phyloP scores from a whole-genome alignment of 2,888 invertebrate genomes.

The Catonia carolina region DNA sequence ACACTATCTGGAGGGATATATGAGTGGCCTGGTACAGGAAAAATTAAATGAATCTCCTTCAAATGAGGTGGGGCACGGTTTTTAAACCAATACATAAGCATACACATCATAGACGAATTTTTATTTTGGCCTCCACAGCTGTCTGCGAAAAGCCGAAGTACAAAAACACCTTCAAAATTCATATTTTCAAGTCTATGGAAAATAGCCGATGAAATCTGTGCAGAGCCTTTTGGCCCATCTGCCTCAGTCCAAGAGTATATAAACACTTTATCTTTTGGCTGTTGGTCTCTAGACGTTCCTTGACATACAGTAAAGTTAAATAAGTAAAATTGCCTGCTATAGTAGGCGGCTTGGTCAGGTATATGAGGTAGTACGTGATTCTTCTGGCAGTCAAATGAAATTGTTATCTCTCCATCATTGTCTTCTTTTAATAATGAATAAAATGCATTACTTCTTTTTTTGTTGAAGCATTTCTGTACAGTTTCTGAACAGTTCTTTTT shows the following conservation, averaged over 20 bases:
- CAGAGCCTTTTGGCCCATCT: neutral
- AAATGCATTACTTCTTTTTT: neutral
- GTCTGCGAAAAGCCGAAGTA: constrained; percentile 19
- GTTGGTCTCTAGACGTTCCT: neutral
- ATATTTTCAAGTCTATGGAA: neutral
- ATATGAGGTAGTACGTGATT: constrained; percentile 34
- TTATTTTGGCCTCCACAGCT: no score
- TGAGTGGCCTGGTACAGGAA: constrained; percentile 22
- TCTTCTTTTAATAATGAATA: neutral
- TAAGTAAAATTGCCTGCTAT: neutral
- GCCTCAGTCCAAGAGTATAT: constrained; percentile 1
- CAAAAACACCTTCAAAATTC: neutral
- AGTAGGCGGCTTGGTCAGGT: constrained; percentile 1
- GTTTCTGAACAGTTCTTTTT: neutral
- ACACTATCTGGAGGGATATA: constrained; percentile 28
- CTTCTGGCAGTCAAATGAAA: neutral
- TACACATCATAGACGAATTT: constrained; percentile 17
- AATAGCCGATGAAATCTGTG: neutral
- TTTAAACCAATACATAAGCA: constrained; percentile 15
- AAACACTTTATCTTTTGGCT: neutral
- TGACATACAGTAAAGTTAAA: constrained; percentile 1
- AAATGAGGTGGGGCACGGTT: constrained; percentile 12
- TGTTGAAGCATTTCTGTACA: neutral
- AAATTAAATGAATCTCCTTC: constrained; percentile 15
- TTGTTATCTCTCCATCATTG: neutral